These are phyloP conservation scores for Mythimna impura DNA, from an alignment of 2,888 invertebrate species.

Conservation along the genomic window DNA sequence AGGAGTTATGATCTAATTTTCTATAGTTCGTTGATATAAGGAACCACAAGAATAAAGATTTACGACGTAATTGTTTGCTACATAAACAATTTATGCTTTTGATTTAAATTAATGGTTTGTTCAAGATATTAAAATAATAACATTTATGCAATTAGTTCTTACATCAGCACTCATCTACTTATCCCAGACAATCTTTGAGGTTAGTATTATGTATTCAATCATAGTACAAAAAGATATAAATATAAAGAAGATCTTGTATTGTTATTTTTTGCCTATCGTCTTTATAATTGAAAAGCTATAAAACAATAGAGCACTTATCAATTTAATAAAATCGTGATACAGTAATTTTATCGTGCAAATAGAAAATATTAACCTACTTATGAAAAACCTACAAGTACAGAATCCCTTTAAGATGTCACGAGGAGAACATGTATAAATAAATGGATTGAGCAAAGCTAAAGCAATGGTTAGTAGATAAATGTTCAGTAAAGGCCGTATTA, in stretches of 20 bases:
- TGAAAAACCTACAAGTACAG: slow-evolving; percentile 24
- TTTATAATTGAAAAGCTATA: neutral
- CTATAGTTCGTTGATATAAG: slow-evolving; percentile 12
- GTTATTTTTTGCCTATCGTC: neutral
- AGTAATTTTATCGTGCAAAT: slow-evolving; percentile 20
- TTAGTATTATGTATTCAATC: too few species aligned
- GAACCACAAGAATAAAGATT: slow-evolving; percentile 14
- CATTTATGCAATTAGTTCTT: slow-evolving; percentile 30
- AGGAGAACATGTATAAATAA: slow-evolving; percentile 11
- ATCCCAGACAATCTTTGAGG: neutral
- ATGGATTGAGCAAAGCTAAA: slow-evolving; percentile 18
- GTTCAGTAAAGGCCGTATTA: slow-evolving; percentile 24
- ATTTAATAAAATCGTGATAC: slow-evolving; percentile 40
- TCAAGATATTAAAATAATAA: neutral
- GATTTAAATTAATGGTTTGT: too few species aligned
- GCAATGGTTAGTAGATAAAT: slow-evolving; percentile 23
- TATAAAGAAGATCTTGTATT: neutral
- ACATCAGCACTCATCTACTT: slow-evolving; percentile 6
- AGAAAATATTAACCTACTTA: slow-evolving; percentile 49
- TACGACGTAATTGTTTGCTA: slow-evolving; percentile 3
- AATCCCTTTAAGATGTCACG: slow-evolving; percentile 41
- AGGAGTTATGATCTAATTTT: slow-evolving; percentile 32
- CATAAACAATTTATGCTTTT: neutral
- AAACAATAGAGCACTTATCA: slow-evolving; percentile 16
- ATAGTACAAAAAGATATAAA: neutral